Evolutionary conservation across 1,140 invertebrate species (phyloP), one percentile per base, ranked within the genome.

Genomic region (Xylocopa sonorina): DNA sequence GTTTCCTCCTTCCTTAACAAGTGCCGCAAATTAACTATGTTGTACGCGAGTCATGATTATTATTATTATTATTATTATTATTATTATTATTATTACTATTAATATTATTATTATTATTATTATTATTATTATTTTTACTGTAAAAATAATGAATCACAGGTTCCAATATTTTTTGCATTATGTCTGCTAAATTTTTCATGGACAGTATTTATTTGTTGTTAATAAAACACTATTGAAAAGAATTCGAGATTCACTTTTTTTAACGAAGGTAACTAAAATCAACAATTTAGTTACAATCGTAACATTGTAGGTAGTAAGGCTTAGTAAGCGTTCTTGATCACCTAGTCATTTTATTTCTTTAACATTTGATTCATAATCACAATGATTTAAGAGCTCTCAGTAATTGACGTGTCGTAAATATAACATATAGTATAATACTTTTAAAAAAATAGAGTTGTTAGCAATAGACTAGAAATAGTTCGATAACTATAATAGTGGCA

Each of bases 161-260:
- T 80, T 38, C 62, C 51, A 66, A 81, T 73, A 72, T 74, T 83
- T 69, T n/a, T 86, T 86, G 81, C 80, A 84, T 83, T 64, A 77
- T 71, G 43, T 46, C 85, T 87, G 68, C 77, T 75, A 77, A 88
- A 69, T 91, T 89, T 90, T 91, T 87, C 83, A 90, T 89, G 79
- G 74, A 89, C 87, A 91, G 82, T 91, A 91, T 91, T 90, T 90
- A 92, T 91, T 57, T 91, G 88, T 92, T 91, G 80, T 89, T 91
- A 91, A 92, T 90, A 89, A 90, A 92, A 91, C 69, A 84, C 83
- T 63, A 81, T 69, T 41, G 21, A 84, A 84, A 84, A 86, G 14
- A 82, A 16, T n/a, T 24, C n/a, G 9, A 6, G 12, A 53, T 58
- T 78, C 62, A 5, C 41, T 69, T 21, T 58, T 18, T 53, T 66